Conservation (phyloP, 2,113 vertebrate species). For the Corvus cornix region DNA sequence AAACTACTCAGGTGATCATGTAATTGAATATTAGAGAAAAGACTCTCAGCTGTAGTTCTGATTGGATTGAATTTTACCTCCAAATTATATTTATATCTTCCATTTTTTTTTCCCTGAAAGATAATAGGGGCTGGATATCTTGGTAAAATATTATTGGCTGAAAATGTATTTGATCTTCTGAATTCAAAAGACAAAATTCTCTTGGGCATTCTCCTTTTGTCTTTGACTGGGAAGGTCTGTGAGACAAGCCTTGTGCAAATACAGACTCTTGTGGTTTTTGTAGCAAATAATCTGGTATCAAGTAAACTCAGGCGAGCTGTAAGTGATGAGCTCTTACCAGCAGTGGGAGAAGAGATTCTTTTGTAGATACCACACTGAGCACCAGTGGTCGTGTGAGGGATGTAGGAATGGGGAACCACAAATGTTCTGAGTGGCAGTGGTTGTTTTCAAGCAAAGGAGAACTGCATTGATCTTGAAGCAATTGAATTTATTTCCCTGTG, state of each 20-base stretch:
- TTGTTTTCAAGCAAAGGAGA: not conserved
- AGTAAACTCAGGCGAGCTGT: accelerated
- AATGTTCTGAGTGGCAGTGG: not conserved
- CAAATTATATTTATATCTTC: not conserved
- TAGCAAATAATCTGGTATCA: not conserved
- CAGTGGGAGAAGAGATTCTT: no score
- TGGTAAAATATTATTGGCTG: not conserved
- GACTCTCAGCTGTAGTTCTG: not conserved
- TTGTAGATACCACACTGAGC: accelerated
- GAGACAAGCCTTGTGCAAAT: not conserved
- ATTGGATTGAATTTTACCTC: not conserved
- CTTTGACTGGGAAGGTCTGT: not conserved
- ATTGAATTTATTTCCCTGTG: not conserved
- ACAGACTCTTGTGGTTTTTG: not conserved
- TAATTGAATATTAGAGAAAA: not conserved
- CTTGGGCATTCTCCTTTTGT: not conserved
- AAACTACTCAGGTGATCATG: not conserved
- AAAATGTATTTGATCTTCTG: not conserved
- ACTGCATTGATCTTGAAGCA: not conserved
- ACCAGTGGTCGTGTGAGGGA: not conserved
- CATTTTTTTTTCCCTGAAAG: not conserved
- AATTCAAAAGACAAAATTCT: not conserved
- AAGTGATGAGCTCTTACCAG: not conserved
- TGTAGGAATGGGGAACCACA: not conserved
- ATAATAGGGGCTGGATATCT: not conserved